Base-by-base conservation (phyloP, 2,797 vertebrate species). In the Onychomys torridus region DNA sequence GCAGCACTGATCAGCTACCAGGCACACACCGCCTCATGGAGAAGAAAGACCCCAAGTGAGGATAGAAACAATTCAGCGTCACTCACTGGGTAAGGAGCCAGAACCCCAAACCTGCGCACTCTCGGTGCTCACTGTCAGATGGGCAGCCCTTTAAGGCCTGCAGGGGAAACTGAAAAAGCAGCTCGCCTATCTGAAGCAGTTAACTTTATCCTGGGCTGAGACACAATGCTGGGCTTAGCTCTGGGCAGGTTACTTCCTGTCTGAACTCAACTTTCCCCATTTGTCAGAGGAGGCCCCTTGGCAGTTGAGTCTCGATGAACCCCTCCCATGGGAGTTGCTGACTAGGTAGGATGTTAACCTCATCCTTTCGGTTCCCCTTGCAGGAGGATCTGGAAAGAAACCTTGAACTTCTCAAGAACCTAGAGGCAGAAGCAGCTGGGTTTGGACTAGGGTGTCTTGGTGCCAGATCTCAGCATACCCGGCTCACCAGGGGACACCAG, bases 221-320 rank as follows among this genome's bases (percentile, higher is more conserved):
- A 49, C 46, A 14, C 7, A 46, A 34, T 43, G 57, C 67, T 63
- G 61, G 6, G 16, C 29, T 90, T 71, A 4, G 29, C 46, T 91
- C 73, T 81, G 9, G n/a, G 37, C 34, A 61, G 82, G 59, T 90
- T 55, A 82, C 49, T 87, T 90, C 65, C 43, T 63, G 37, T 49
- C 34, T 59, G 37, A 91, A 65, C 13, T 79, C 65, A 19, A 85
- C 59, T 76, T 75, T 96, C 81, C 75, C 63, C 13, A 5, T 71
- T 83, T 91, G 82, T 55, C 59, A 76, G 65, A 90, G 52, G 91
- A 96, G 49, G 49, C 73, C 37, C 4, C 52, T 86, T 84, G 52
- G 63, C 63, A 86, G 67, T 79, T 29, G n/a, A 10, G 21, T 6
- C n/a, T 69, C 69, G 49, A 16, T 73, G 37, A 61, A 65, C 11